Conservation (phyloP, 2,113 vertebrate genomes). For the Neopipo cinnamomea region DNA sequence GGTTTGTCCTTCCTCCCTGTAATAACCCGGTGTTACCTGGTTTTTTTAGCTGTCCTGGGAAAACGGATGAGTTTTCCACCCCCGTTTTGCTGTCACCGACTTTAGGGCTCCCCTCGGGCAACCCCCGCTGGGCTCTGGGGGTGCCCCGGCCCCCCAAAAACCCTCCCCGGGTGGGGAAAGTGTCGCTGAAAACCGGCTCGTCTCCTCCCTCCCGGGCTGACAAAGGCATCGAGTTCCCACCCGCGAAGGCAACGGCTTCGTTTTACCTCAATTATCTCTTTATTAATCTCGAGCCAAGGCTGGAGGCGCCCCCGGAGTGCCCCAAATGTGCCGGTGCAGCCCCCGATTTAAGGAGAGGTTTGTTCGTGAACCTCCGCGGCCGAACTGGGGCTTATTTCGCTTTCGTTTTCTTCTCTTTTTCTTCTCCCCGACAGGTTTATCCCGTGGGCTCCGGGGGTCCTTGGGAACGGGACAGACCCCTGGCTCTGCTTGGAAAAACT, state of each 20-base stretch:
- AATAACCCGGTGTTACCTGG: background rate
- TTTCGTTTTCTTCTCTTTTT: background rate
- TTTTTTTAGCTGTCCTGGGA: background rate
- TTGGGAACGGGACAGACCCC: background rate
- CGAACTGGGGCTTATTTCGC: background rate
- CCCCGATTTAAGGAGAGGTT: background rate
- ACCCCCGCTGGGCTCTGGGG: background rate
- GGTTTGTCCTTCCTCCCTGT: background rate
- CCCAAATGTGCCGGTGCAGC: rapidly evolving
- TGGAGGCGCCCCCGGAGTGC: background rate
- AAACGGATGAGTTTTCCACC: background rate
- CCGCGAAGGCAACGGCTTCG: background rate
- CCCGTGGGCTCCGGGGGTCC: rapidly evolving
- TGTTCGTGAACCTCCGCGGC: background rate
- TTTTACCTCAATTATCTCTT: rapidly evolving
- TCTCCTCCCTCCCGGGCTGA: background rate
- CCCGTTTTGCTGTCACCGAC: background rate
- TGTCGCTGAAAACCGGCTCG: rapidly evolving
- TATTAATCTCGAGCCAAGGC: background rate
- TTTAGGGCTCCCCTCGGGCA: background rate
- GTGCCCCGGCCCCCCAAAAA: rapidly evolving
- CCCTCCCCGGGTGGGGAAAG: background rate
- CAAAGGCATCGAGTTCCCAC: background rate
- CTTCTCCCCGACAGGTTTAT: background rate
- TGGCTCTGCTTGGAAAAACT: background rate